Evolutionary conservation across 2,797 vertebrate genomes (phyloP).

Genomic region (Propithecus deckenii): DNA sequence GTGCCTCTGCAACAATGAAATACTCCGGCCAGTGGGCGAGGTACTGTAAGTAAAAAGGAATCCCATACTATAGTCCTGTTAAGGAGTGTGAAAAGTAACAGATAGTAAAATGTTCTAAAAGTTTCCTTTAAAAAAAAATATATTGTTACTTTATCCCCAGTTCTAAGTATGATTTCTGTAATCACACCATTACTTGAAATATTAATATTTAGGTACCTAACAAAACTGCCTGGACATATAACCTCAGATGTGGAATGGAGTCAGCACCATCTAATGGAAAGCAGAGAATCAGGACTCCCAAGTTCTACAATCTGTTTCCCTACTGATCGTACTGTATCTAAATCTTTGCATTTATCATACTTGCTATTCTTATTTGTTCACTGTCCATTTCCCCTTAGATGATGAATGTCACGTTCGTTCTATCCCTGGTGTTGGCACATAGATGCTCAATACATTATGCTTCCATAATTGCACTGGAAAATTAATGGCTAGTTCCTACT

Average conservation of each 20-base stretch:
- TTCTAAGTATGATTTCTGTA: background rate
- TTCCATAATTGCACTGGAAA: background rate
- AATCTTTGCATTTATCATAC: background rate
- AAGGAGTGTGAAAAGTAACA: slow-evolving; percentile 71
- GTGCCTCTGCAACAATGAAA: slow-evolving; percentile 96
- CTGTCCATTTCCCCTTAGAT: background rate
- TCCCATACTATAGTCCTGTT: slow-evolving; percentile 91
- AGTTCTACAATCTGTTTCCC: background rate
- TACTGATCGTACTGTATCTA: background rate
- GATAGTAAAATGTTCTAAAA: background rate
- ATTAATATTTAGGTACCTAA: slow-evolving; percentile 29
- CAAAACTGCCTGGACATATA: background rate
- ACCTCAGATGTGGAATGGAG: background rate
- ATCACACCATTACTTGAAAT: background rate
- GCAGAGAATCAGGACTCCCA: background rate
- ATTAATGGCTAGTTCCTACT: background rate
- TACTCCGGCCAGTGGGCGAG: slow-evolving; percentile 99
- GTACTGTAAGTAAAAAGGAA: slow-evolving; percentile 98
- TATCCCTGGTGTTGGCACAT: background rate
- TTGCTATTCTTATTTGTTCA: background rate
- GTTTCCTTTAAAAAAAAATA: slow-evolving; percentile 11
- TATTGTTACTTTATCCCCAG: background rate
- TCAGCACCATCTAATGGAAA: background rate
- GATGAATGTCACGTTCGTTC: background rate
- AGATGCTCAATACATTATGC: background rate